phyloP scores from a whole-genome alignment of 2,797 vertebrate genomes.

The Erpetoichthys calabaricus region DNA sequence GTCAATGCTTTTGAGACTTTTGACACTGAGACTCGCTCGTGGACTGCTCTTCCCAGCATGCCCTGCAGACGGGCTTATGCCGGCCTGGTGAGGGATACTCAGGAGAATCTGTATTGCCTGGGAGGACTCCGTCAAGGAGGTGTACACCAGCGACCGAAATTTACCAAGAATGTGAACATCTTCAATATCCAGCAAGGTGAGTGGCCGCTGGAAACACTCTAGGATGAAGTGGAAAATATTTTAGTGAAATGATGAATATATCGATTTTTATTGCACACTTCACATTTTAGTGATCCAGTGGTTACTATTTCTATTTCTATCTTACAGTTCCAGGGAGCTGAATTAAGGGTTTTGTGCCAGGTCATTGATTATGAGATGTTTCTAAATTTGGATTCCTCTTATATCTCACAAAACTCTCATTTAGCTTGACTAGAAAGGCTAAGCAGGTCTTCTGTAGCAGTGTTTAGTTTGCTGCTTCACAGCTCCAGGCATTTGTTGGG shows the following conservation, averaged over 20 bases:
- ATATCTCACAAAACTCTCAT: too few relatives aligned
- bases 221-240: too few relatives aligned
- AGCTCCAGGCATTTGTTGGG: too few relatives aligned
- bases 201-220: background rate
- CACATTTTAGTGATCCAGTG: background rate
- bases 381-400: too few relatives aligned
- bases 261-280: background rate
- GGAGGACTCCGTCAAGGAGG: slow-evolving; percentile 83
- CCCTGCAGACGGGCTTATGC: slow-evolving; percentile 86
- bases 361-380: too few relatives aligned
- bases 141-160: slow-evolving; percentile 83
- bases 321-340: too few relatives aligned
- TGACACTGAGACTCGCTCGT: slow-evolving; percentile 71
- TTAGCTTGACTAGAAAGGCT: too few relatives aligned
- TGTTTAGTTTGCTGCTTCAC: too few relatives aligned
- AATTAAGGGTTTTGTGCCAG: too few relatives aligned
- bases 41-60: slow-evolving; percentile 71
- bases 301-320: too few relatives aligned
- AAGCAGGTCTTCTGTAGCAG: too few relatives aligned
- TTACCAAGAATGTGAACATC: slow-evolving; percentile 83
- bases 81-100: slow-evolving; percentile 65
- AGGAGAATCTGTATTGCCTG: slow-evolving; percentile 69
- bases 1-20: slow-evolving; percentile 83
- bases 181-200: slow-evolving; percentile 83
- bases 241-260: too few relatives aligned